Evolutionary conservation across 2,888 invertebrate species (phyloP), one percentile per base, ranked within the genome.

Genomic region (Habroteleia sp.): DNA sequence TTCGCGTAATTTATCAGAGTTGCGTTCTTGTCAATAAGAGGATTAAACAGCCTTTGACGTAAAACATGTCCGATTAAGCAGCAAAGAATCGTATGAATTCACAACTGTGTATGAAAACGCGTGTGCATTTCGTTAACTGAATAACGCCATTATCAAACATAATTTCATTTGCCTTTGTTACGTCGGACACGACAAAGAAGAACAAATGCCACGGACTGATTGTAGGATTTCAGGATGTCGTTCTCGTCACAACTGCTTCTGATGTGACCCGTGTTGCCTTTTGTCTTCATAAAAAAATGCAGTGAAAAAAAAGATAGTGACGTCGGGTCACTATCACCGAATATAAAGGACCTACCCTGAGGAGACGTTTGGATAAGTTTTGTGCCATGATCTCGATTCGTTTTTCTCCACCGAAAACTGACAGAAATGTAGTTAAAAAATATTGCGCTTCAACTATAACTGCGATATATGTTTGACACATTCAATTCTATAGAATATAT

Each of bases 131-230:
- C 54, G 54, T 60, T 60, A 62, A 37, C 62, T 31, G 42, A 62
- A 69, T 69, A 69, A 69, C 37, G 44, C 14, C 52, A 52, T 71
- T 62, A 71, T 58, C 44, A 29, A 60, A 54, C 44, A 54, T 54
- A 71, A 71, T 71, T 71, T 62, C 46, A 60, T 71, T 71, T 54
- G 35, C 39, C 50, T 69, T 69, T 69, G 60, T 69, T 44, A 56
- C 44, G 29, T 3, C 25, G 39, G 17, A n/a, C 10, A 69, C 13
- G 39, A 71, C 69, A 71, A 62, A 54, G 58, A 48, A 68, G 48
- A 48, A 37, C 42, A 69, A 69, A 69, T 58, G 58, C 35, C 50
- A 42, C 68, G 58, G 52, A 46, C 69, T 54, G 39, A 71, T 71
- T 71, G 50, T 39, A 23, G 20, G 54, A 54, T 54, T 66, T 66